These are phyloP conservation scores for Charina bottae DNA, from an alignment of 2,113 vertebrate genomes.

Conservation along the genomic window DNA sequence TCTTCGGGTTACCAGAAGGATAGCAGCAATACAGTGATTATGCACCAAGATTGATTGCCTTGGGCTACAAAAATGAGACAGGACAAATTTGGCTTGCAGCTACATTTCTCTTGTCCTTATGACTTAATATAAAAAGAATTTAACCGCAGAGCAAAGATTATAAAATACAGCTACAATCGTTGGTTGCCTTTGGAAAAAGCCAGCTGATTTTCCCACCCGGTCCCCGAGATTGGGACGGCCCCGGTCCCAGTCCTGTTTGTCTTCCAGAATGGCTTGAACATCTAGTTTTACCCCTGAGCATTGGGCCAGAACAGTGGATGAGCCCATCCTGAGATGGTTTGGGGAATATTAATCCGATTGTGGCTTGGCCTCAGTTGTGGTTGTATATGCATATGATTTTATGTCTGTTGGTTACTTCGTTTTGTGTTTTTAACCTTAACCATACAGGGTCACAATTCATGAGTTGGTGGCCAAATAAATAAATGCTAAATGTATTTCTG, in stretches of 20 bases:
- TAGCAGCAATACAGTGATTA: rapidly evolving
- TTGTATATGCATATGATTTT: background rate
- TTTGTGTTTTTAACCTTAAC: background rate
- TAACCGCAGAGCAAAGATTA: background rate
- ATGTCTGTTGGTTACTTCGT: background rate
- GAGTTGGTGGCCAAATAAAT: background rate
- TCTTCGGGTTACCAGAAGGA: background rate
- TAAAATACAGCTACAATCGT: background rate
- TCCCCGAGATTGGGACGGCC: background rate
- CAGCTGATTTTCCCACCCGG: background rate
- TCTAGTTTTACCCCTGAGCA: background rate
- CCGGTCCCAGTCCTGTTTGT: background rate
- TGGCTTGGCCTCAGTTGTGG: background rate
- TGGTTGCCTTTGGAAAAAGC: background rate
- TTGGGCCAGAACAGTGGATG: background rate
- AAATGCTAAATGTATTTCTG: background rate
- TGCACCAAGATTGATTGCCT: background rate
- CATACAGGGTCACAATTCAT: background rate
- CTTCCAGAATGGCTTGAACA: background rate
- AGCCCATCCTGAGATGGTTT: background rate
- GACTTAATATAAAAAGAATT: background rate
- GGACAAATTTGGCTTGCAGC: background rate
- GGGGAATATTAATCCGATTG: background rate
- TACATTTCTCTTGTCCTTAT: background rate
- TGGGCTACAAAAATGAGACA: background rate